Percentiles rank a stretch among this genome's conserved stretches.
These are phyloP conservation scores for Sitta carolinensis DNA, from an alignment of 2,797 vertebrate genomes.

Conservation along the genomic window DNA sequence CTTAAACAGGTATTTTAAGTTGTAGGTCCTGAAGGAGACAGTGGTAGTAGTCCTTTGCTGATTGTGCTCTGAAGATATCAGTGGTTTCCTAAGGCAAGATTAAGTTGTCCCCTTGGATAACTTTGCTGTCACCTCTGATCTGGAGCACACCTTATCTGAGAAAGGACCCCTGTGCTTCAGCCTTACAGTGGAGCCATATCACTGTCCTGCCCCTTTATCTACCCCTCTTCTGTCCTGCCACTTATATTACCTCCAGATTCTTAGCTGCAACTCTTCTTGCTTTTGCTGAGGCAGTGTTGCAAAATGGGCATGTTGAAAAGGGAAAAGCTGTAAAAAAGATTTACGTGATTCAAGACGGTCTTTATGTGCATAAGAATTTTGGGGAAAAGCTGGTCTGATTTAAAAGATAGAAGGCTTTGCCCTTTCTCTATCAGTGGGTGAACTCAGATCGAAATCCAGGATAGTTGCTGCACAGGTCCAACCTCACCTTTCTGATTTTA, in stretches of 20 bases:
- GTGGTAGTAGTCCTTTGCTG: background rate
- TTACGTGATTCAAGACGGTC: background rate
- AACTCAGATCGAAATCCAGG: background rate
- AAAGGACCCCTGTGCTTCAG: background rate
- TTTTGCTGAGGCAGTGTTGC: background rate
- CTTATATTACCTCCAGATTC: background rate
- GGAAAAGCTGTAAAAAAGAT: background rate
- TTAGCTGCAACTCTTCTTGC: background rate
- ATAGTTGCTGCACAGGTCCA: background rate
- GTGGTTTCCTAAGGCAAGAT: background rate
- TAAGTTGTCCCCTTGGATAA: background rate
- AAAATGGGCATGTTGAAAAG: background rate
- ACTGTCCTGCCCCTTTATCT: background rate
- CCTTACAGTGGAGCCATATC: fast-evolving
- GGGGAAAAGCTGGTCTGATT: background rate
- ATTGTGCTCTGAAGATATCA: background rate
- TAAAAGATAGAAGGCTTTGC: background rate
- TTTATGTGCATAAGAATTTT: fast-evolving
- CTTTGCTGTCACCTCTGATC: background rate
- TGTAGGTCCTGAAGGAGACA: background rate
- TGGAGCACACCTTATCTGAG: background rate
- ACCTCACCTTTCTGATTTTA: background rate
- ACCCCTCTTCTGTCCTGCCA: background rate
- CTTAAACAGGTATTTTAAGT: background rate
- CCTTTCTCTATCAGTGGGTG: background rate